Conservation (phyloP, 1,140 invertebrate species). For the Hypsibius dujardini region DNA sequence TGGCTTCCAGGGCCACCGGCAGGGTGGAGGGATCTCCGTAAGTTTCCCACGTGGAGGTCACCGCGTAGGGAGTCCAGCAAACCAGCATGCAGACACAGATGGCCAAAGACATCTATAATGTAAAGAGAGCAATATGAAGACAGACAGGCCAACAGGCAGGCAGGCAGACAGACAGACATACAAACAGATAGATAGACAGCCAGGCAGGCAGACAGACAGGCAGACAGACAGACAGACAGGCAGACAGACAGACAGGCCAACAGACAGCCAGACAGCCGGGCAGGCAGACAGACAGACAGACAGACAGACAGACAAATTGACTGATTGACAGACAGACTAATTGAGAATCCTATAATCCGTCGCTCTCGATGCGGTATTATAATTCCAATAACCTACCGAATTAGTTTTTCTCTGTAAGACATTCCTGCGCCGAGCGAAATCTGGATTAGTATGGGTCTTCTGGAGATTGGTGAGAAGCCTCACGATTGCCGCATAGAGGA, state of each 20-base stretch:
- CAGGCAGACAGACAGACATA: too few relatives aligned
- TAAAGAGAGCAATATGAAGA: too few relatives aligned
- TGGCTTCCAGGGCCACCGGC: neutral
- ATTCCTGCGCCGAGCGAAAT: neutral
- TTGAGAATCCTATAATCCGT: neutral
- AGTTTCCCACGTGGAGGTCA: neutral
- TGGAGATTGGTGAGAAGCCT: neutral
- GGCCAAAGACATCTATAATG: neutral
- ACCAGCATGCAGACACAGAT: constrained; percentile 8
- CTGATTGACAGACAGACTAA: neutral
- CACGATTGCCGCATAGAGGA: neutral
- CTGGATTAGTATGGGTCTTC: neutral
- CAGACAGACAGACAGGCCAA: too few relatives aligned
- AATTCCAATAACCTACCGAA: neutral
- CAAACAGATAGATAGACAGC: too few relatives aligned
- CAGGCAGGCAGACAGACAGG: neutral
- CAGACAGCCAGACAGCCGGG: too few relatives aligned
- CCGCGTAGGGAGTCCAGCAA: constrained; percentile 11
- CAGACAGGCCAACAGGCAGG: too few relatives aligned
- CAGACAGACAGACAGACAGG: neutral
- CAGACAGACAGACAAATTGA: too few relatives aligned
- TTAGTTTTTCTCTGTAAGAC: neutral
- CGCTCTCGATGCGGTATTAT: neutral
- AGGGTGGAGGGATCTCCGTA: neutral
- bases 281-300: too few relatives aligned